Percentiles rank a stretch among this genome's conserved stretches.
Conservation (phyloP, 2,797 vertebrate genomes). For the Diglossa cyanea region DNA sequence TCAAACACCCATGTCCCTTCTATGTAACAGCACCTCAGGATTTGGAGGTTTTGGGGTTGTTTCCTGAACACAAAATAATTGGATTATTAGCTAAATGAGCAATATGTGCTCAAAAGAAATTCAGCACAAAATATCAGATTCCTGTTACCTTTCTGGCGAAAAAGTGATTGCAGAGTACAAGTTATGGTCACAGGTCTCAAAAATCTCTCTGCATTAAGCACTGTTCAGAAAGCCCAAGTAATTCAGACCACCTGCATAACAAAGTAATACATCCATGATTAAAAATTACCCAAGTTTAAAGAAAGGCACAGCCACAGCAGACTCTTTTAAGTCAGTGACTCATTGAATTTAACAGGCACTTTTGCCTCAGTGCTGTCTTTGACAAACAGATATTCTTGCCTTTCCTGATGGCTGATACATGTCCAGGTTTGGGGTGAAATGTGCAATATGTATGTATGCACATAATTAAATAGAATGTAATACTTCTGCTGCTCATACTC, state of each 20-base stretch:
- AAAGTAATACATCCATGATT: not conserved
- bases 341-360: not conserved
- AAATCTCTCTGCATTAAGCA: not conserved
- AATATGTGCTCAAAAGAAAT: not conserved
- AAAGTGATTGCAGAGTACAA: not conserved
- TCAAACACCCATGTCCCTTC: not conserved
- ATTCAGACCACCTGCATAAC: not conserved
- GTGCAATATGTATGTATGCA: not conserved
- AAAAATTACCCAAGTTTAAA: not conserved
- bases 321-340: not conserved
- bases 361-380: not conserved
- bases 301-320: not conserved
- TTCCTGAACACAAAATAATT: not conserved
- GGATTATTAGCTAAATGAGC: not conserved
- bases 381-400: not conserved
- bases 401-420: not conserved
- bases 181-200: not conserved
- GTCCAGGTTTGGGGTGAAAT: not conserved
- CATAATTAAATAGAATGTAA: slow-evolving; percentile 28
- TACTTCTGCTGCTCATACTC: not conserved
- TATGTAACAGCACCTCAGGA: not conserved
- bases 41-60: not conserved
- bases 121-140: not conserved
- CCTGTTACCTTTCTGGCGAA: not conserved
- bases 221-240: not conserved